These are phyloP conservation scores for Galaxias olidus DNA, from an alignment of 2,797 vertebrate genomes.

Conservation along the genomic window DNA sequence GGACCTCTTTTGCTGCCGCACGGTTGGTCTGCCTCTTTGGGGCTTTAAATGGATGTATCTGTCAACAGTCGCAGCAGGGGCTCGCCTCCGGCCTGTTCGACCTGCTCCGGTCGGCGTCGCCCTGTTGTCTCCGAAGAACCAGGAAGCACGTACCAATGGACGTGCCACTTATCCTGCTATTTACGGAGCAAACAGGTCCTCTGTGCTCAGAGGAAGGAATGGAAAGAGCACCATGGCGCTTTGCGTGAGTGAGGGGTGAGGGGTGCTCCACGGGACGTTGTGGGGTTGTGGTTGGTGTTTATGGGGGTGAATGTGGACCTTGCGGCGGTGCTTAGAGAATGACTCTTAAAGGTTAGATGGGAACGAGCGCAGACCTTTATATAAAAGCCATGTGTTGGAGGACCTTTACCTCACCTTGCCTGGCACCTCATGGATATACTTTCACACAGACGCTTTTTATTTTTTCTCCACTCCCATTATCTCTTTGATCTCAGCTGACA, in stretches of 20 bases:
- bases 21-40: slow-evolving; percentile 44
- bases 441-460: slow-evolving; percentile 12
- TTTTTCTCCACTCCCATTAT: no score
- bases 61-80: slow-evolving; percentile 55
- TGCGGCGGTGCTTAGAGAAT: no score
- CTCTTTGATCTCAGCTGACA: no score
- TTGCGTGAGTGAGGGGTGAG: slow-evolving; percentile 35
- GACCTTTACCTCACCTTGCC: neutral
- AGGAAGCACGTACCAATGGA: slow-evolving; percentile 60
- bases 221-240: slow-evolving; percentile 43
- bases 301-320: slow-evolving; percentile 46
- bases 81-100: slow-evolving; percentile 37
- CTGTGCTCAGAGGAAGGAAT: slow-evolving; percentile 36
- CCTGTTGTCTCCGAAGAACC: slow-evolving; percentile 51
- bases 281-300: slow-evolving; percentile 48
- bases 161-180: slow-evolving; percentile 58
- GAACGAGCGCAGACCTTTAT: no score
- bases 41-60: slow-evolving; percentile 58
- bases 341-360: no score
- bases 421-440: slow-evolving; percentile 16
- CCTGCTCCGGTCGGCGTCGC: slow-evolving; percentile 21
- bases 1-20: slow-evolving; percentile 21
- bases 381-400: no score
- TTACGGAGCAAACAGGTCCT: slow-evolving; percentile 54
- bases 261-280: slow-evolving; percentile 46